A percentile compares a stretch with the other conserved stretches of the same genome.
These are phyloP conservation scores for Channa maculata DNA, from an alignment of 2,113 vertebrate species.

Conservation along the genomic window DNA sequence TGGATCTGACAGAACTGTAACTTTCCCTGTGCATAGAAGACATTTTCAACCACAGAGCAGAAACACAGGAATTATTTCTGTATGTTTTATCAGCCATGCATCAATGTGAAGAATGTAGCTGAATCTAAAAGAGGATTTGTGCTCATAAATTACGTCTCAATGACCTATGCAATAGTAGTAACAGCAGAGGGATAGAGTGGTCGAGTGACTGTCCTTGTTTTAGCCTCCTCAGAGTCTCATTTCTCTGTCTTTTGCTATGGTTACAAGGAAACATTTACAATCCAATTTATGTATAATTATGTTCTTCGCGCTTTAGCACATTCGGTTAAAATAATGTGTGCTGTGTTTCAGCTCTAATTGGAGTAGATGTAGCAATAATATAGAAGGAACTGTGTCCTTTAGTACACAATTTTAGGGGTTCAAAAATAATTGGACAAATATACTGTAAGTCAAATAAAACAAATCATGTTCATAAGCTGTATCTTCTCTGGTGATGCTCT, in stretches of 20 bases:
- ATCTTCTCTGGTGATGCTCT: too few species aligned
- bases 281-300: too few species aligned
- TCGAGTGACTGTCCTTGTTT: constrained; percentile 10
- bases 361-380: too few species aligned
- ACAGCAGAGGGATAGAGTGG: constrained; percentile 7
- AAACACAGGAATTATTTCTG: constrained; percentile 58
- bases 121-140: constrained; percentile 41
- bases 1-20: constrained; percentile 49
- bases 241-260: background rate
- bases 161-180: constrained; percentile 5
- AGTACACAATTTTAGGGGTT: too few species aligned
- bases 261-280: background rate
- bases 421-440: too few species aligned
- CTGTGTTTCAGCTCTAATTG: too few species aligned
- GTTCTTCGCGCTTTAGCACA: too few species aligned
- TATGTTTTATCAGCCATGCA: constrained; percentile 37
- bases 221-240: background rate
- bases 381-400: too few species aligned
- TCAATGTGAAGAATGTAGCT: constrained; percentile 53
- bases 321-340: too few species aligned
- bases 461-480: too few species aligned
- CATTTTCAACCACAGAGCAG: constrained; percentile 23
- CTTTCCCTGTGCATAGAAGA: constrained; percentile 8
- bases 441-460: too few species aligned
- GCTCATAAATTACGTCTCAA: constrained; percentile 38